Evolutionary conservation across 1,140 invertebrate species (phyloP), one percentile per base, ranked within the genome.

Genomic region (Platorchestia sp.): DNA sequence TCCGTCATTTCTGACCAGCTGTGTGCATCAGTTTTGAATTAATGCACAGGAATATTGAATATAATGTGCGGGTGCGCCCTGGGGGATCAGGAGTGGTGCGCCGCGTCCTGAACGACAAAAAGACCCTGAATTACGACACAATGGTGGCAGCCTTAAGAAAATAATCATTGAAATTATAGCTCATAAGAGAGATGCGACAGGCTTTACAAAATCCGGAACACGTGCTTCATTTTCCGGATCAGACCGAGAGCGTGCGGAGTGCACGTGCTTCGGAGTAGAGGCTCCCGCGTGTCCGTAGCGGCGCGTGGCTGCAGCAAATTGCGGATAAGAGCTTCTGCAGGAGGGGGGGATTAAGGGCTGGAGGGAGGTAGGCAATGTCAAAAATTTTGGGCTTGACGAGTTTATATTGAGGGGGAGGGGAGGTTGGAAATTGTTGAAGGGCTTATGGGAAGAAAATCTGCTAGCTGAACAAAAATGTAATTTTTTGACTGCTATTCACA

Each of bases 161-260:
- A 89, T 89, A 89, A 89, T 89, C 87, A 89, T 41, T 89, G 41
- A 42, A 44, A 89, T 89, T 89, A 89, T 89, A 42, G 43, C 87
- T 89, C 87, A 89, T 41, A 42, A 44, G 87, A 89, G 43, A 89
- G n/a, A 89, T 89, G n/a, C 41, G n/a, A 44, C 87, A 41, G 43
- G 87, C 87, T 89, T 89, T 42, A 44, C n/a, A 14, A 89, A 89
- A 89, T 89, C 87, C 87, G 87, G 41, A 44, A 89, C 87, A 89
- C 87, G 87, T 89, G 87, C 43, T 89, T 89, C 87, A 89, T 89
- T 89, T 89, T 89, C 41, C 87, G 87, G 87, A 89, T 27, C 87
- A 41, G 87, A 43, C 41, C 41, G 87, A 41, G 41, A 75, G n/a
- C 87, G 87, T 89, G 87, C n/a, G 87, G 87, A 44, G 27, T 42